phyloP scores from a whole-genome alignment of 1,140 invertebrate genomes.

The Phortica variegata region DNA sequence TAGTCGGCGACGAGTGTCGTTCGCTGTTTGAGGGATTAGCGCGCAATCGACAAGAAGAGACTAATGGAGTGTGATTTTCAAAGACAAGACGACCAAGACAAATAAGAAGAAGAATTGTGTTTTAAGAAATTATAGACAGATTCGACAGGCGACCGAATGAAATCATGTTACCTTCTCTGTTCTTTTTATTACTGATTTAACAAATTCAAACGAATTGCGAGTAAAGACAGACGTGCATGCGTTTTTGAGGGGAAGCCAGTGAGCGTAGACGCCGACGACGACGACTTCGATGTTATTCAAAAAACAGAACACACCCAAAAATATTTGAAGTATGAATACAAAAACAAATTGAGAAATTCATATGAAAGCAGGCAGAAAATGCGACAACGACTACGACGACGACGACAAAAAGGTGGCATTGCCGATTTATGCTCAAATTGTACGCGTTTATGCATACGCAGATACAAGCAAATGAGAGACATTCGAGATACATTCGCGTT shows the following conservation, averaged over 20 bases:
- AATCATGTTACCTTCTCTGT: constrained; percentile 38
- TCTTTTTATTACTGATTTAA: constrained; percentile 33
- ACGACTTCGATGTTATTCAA: constrained; percentile 46
- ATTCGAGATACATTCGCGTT: too few relatives aligned
- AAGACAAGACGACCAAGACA: too few relatives aligned
- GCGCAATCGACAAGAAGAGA: constrained; percentile 28
- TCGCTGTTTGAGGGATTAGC: constrained; percentile 38
- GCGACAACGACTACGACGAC: constrained; percentile 9
- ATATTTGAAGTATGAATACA: too few relatives aligned
- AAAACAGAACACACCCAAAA: constrained; percentile 54
- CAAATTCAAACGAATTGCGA: constrained; percentile 53
- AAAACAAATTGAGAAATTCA: not conserved
- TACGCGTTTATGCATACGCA: constrained; percentile 52
- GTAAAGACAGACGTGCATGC: constrained; percentile 28
- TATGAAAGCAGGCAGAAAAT: not conserved
- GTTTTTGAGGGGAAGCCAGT: constrained; percentile 5
- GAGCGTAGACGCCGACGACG: constrained; percentile 13
- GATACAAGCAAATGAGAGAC: constrained; percentile 34
- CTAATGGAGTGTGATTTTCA: constrained; percentile 15
- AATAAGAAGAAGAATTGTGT: too few relatives aligned
- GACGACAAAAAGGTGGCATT: constrained; percentile 46
- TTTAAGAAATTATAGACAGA: too few relatives aligned
- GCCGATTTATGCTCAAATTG: constrained; percentile 46
- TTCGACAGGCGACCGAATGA: too few relatives aligned
- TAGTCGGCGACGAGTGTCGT: not conserved